A percentile compares a stretch with the other conserved stretches of the same genome.
Evolutionary conservation across 2,113 vertebrate genomes (phyloP).

Genomic region (Calyptomena viridis): DNA sequence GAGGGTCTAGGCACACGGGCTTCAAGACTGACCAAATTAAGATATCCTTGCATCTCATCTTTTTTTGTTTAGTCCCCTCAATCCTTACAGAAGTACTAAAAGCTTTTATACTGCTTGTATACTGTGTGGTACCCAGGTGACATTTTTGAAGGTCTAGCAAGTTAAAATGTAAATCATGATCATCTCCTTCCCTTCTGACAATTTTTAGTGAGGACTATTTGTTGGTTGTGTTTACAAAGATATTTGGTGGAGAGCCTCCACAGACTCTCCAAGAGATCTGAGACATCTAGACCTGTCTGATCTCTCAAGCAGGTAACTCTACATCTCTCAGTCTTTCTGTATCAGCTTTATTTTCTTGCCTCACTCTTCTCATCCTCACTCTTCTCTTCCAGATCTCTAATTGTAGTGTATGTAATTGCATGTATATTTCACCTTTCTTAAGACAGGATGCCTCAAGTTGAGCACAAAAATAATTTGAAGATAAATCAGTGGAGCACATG

Average conservation of each 20-base stretch:
- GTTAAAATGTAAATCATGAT: not conserved
- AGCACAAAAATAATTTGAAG: not conserved
- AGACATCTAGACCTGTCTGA: not conserved
- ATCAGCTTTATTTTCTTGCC: not conserved
- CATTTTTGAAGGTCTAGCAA: not conserved
- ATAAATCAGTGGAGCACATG: not conserved
- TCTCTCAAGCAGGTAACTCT: not conserved
- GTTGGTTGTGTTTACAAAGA: not conserved
- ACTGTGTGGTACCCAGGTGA: not conserved
- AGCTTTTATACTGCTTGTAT: not conserved
- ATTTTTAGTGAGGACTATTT: not conserved
- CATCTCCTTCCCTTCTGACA: not conserved
- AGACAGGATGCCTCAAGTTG: not conserved
- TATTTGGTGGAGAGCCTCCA: not conserved
- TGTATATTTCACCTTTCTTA: not conserved
- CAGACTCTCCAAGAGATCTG: not conserved
- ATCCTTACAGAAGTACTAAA: not conserved
- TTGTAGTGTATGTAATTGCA: not conserved
- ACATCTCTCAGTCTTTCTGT: not conserved
- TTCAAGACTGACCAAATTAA: not conserved
- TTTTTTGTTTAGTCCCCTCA: not conserved
- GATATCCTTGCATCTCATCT: accelerated
- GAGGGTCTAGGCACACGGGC: accelerated
- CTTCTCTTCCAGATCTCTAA: not conserved
- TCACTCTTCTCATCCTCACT: not conserved